Evolutionary conservation across 1,140 invertebrate genomes (phyloP).

Genomic region (Schlechtendalia chinensis): DNA sequence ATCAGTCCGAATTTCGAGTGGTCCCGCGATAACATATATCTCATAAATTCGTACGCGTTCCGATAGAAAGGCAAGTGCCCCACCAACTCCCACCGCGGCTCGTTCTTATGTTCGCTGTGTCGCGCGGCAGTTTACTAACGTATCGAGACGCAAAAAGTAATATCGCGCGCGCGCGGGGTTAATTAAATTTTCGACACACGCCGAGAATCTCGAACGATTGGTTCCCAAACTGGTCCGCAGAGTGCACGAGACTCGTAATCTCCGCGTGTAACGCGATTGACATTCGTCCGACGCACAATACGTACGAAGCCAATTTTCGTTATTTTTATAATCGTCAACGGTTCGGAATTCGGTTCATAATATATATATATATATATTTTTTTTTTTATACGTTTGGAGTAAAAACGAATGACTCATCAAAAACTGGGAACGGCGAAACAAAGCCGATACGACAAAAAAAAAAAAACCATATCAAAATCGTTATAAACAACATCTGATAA

Average conservation of each 20-base stretch:
- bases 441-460: background rate
- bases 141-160: conserved; percentile 6
- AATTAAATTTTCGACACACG: conserved; percentile 11
- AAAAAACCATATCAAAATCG: background rate
- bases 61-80: too few species aligned
- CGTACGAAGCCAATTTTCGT: background rate
- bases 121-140: background rate
- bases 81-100: too few species aligned
- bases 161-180: background rate
- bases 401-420: background rate
- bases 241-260: background rate
- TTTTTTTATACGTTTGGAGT: background rate
- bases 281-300: background rate
- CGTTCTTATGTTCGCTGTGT: background rate
- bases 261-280: background rate
- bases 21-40: background rate
- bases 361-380: too few species aligned
- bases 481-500: too few species aligned
- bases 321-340: background rate
- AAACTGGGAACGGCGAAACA: background rate
- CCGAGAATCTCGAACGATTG: conserved; percentile 9
- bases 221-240: background rate
- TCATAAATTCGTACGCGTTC: too few species aligned
- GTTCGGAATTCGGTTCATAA: background rate
- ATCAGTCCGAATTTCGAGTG: conserved; percentile 1